These are phyloP conservation scores for Rhea americana DNA, from an alignment of 2,113 vertebrate genomes.

Conservation along the genomic window DNA sequence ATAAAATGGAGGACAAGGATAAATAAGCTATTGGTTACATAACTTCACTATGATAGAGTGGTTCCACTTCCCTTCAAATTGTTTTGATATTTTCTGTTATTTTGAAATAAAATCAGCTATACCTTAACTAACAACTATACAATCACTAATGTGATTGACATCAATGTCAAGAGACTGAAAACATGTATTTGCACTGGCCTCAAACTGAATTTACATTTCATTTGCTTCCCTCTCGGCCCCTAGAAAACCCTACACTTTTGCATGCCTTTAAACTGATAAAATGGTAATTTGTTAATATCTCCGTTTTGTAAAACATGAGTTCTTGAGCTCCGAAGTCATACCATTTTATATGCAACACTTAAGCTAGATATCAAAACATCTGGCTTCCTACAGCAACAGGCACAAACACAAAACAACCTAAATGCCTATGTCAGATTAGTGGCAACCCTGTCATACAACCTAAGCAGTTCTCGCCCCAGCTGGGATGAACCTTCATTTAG, in stretches of 20 bases:
- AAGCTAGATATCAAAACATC: not conserved
- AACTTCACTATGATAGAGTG: not conserved
- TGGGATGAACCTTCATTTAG: not conserved
- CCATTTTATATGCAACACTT: not conserved
- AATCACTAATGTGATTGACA: not conserved
- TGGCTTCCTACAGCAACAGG: not conserved
- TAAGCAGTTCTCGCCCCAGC: not conserved
- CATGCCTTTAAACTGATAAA: not conserved
- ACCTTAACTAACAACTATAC: not conserved
- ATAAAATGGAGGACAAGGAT: not conserved
- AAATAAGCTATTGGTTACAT: not conserved
- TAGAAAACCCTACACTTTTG: not conserved
- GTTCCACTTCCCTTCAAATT: not conserved
- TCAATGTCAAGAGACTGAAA: not conserved
- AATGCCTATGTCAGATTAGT: not conserved
- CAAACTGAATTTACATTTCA: not conserved
- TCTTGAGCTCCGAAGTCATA: not conserved
- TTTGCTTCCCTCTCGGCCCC: not conserved
- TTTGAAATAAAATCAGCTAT: not conserved
- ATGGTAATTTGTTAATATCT: not conserved
- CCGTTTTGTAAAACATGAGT: not conserved
- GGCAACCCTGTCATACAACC: not conserved
- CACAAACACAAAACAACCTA: not conserved
- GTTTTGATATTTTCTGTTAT: not conserved
- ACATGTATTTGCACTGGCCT: not conserved